Percentiles rank a stretch among this genome's conserved stretches.
phyloP scores from a whole-genome alignment of 2,888 invertebrate genomes.

The Drosophila macrospina region DNA sequence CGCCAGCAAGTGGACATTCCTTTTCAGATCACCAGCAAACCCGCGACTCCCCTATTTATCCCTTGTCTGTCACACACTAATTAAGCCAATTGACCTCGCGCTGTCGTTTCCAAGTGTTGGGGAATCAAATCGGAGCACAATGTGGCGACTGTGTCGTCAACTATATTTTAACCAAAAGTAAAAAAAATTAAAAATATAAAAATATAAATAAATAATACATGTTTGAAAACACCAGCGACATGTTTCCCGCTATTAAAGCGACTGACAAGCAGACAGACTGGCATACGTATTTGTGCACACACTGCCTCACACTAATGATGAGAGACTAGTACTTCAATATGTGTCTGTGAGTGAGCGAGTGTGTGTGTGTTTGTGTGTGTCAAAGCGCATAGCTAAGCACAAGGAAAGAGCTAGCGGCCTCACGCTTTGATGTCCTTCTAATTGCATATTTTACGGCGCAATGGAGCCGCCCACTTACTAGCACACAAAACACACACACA shows the following conservation, averaged over 20 bases:
- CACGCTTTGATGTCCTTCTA: conserved; percentile 77
- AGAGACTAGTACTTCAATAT: conserved; percentile 37
- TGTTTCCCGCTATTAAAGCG: conserved; percentile 33
- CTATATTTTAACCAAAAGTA: conserved; percentile 62
- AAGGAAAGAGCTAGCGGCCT: conserved; percentile 44
- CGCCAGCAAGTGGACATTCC: conserved; percentile 22
- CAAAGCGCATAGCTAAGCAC: conserved; percentile 65
- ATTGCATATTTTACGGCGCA: conserved; percentile 80
- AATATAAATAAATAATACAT: conserved; percentile 58
- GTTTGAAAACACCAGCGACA: conserved; percentile 39
- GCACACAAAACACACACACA: conserved; percentile 23
- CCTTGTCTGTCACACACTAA: conserved; percentile 70
- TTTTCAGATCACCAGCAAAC: conserved; percentile 7
- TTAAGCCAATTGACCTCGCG: conserved; percentile 79
- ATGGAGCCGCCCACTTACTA: conserved; percentile 55
- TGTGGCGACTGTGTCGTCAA: conserved; percentile 31
- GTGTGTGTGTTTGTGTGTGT: conserved; percentile 24
- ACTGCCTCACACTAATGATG: conserved; percentile 54
- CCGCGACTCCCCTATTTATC: not conserved
- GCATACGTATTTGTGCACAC: conserved; percentile 19
- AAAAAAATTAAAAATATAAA: conserved; percentile 32
- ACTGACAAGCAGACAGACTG: conserved; percentile 40
- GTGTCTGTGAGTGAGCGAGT: not conserved
- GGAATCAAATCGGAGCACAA: conserved; percentile 27
- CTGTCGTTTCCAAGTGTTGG: conserved; percentile 57